These are phyloP conservation scores for Xerus rutilus DNA, from an alignment of 2,797 vertebrate genomes.

Conservation along the genomic window DNA sequence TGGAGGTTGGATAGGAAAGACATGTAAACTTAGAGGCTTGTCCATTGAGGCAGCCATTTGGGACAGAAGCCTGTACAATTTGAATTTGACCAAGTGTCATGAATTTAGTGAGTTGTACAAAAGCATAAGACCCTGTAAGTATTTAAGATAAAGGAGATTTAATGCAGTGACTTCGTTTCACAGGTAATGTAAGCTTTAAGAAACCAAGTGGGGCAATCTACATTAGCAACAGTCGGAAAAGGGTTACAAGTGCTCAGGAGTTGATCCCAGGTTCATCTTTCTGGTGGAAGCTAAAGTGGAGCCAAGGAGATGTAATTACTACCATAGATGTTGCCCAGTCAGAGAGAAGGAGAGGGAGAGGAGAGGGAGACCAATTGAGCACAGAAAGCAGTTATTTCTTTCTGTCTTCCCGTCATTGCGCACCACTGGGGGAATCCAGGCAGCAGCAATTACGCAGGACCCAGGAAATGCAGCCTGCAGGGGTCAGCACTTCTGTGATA, in stretches of 20 bases:
- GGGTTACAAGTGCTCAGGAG: not conserved
- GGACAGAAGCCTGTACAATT: not conserved
- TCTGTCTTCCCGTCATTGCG: not conserved
- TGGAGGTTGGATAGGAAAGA: not conserved
- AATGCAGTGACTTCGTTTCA: not conserved
- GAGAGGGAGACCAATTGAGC: accelerated
- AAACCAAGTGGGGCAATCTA: not conserved
- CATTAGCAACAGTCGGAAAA: not conserved
- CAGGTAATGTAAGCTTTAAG: not conserved
- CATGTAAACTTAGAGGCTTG: not conserved
- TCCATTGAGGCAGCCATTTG: not conserved
- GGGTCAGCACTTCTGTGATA: not conserved
- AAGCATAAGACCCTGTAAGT: not conserved
- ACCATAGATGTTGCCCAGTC: not conserved
- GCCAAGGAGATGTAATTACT: not conserved
- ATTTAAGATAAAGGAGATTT: not conserved
- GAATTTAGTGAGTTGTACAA: not conserved
- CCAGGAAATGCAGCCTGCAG: not conserved
- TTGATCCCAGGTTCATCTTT: not conserved
- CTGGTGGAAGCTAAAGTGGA: not conserved
- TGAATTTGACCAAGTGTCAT: not conserved
- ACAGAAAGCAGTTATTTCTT: not conserved
- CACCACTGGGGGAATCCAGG: not conserved
- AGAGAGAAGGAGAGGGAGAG: not conserved
- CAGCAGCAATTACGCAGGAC: too few species aligned